Conservation (phyloP, 2,888 invertebrate genomes). For the Microchrysa polita region DNA sequence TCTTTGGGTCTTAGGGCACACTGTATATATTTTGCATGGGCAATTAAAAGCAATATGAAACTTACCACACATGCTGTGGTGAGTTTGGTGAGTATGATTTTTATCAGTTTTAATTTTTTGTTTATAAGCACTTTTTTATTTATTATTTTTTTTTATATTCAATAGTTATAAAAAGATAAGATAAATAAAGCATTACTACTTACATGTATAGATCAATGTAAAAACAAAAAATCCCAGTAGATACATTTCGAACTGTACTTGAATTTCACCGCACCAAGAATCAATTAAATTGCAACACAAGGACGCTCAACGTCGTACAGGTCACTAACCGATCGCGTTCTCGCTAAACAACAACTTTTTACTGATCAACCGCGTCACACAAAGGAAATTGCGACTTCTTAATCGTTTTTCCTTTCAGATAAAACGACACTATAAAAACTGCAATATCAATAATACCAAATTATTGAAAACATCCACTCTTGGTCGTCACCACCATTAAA, state of each 20-base stretch:
- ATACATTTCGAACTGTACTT: slow-evolving; percentile 15
- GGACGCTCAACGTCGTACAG: slow-evolving; percentile 21
- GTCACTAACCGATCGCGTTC: slow-evolving; percentile 3
- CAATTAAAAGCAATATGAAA: too few species aligned
- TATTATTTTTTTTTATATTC: too few species aligned
- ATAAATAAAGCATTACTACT: slow-evolving; percentile 9
- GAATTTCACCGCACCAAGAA: too few species aligned
- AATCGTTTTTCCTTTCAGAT: not conserved
- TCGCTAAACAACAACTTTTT: slow-evolving; percentile 8
- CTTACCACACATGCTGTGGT: too few species aligned
- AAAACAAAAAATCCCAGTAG: slow-evolving; percentile 22
- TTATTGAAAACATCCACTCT: not conserved
- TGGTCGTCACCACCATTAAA: not conserved
- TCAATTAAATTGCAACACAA: not conserved
- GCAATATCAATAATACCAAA: slow-evolving; percentile 4
- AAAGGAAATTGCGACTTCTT: slow-evolving; percentile 8
- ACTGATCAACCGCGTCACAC: not conserved
- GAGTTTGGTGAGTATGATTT: too few species aligned
- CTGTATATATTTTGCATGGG: too few species aligned
- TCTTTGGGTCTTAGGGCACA: too few species aligned
- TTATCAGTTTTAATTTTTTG: too few species aligned
- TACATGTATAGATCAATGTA: slow-evolving; percentile 33
- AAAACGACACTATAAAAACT: not conserved
- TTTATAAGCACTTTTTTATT: too few species aligned
- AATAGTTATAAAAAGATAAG: not conserved